These are phyloP conservation scores for Protonemura montana DNA, from an alignment of 2,888 invertebrate genomes.

Conservation along the genomic window DNA sequence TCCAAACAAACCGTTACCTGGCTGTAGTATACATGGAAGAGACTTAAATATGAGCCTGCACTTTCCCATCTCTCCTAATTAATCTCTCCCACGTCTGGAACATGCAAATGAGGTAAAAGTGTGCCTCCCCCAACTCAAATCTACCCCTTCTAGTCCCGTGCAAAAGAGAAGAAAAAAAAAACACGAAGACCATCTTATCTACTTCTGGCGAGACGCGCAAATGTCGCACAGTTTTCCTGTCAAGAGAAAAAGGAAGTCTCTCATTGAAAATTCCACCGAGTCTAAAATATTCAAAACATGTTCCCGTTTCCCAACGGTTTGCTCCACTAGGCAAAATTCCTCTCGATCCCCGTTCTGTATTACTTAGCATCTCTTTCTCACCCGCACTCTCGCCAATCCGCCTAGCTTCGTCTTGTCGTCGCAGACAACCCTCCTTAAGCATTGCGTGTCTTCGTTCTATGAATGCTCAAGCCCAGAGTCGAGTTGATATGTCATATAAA, in stretches of 20 bases:
- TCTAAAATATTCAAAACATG: slow-evolving; percentile 40
- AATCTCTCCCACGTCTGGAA: not conserved
- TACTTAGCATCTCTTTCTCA: slow-evolving; percentile 22
- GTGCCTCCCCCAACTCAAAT: not conserved
- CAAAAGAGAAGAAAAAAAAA: not conserved
- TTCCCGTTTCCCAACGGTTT: slow-evolving; percentile 35
- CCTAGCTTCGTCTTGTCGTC: not conserved
- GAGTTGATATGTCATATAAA: not conserved
- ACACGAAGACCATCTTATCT: not conserved
- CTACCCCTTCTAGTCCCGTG: not conserved
- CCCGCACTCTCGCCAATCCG: not conserved
- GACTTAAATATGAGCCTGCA: not conserved
- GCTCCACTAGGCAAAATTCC: slow-evolving; percentile 33
- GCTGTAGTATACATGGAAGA: not conserved
- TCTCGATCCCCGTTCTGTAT: slow-evolving; percentile 23
- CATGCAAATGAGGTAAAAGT: not conserved
- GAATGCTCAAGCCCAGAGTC: not conserved
- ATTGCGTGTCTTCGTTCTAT: not conserved
- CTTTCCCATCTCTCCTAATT: not conserved
- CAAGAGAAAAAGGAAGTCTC: not conserved
- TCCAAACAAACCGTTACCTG: not conserved
- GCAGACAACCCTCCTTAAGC: not conserved
- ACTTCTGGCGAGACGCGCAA: not conserved
- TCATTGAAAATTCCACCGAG: slow-evolving; percentile 34
- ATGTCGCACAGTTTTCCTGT: not conserved